These are phyloP conservation scores for Bungarus multicinctus DNA, from an alignment of 2,113 vertebrate genomes.

Conservation along the genomic window DNA sequence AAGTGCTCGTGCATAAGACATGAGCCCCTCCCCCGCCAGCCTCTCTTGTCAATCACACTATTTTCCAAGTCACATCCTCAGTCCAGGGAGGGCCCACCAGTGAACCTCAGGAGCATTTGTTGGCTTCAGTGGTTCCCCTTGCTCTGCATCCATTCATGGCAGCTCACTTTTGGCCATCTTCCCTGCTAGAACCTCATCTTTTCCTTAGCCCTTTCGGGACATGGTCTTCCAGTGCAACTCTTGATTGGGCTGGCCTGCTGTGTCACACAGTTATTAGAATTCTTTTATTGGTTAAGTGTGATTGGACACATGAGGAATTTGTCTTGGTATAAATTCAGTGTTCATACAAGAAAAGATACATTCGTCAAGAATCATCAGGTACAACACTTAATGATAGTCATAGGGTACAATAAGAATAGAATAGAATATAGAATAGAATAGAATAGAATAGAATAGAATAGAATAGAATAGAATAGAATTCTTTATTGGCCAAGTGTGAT, in stretches of 20 bases:
- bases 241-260: not conserved
- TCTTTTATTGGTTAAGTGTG: too few species aligned
- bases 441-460: too few species aligned
- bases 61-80: not conserved
- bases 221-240: not conserved
- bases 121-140: not conserved
- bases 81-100: not conserved
- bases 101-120: not conserved
- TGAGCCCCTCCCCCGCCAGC: not conserved
- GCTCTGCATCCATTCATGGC: not conserved
- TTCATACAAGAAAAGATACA: too few species aligned
- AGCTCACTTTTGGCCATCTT: not conserved
- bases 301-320: too few species aligned
- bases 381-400: too few species aligned
- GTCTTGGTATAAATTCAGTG: too few species aligned
- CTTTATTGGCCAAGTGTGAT: too few species aligned
- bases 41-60: not conserved
- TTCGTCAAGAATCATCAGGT: too few species aligned
- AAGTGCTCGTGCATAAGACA: not conserved
- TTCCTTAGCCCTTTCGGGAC: not conserved
- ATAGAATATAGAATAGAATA: too few species aligned
- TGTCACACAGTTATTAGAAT: not conserved
- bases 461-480: too few species aligned
- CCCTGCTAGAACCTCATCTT: not conserved
- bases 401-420: too few species aligned